Evolutionary conservation across 2,113 vertebrate species (phyloP), one percentile per base, ranked within the genome.

Genomic region (Numenius arquata): DNA sequence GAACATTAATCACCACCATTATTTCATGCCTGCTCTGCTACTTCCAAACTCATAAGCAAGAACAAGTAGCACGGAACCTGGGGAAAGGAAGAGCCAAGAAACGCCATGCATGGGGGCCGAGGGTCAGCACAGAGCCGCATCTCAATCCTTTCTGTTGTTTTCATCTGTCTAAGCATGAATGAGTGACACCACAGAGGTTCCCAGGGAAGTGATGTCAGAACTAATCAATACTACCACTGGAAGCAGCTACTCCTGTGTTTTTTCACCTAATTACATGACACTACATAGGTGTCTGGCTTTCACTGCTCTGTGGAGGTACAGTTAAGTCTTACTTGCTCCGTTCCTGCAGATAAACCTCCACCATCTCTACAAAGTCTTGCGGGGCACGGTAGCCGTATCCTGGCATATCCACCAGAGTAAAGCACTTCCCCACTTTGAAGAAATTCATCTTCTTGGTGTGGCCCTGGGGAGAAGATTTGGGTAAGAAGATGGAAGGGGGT

Each of bases 371-470:
- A 72, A 99, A 99, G 98, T 99, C 99, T 88, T 91, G 92, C 0
- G 99, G 99, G 16, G 99, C 98, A 41, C 66, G 97, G 97, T 99
- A 98, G 68, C 99, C 99, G 2, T 99, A 99, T 41, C 99, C 99
- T 8, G 99, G 99, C 99, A 99, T 99, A 97, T 99, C 99, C 58
- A 99, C 99, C 47, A 99, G 32, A 32, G 98, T 99, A 92, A 99
- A 99, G 3, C 98, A 95, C 94, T 98, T 98, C 65, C 99, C 99
- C 81, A 99, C 99, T 94, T 96, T 98, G 98, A 99, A 99, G 98
- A 99, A 99, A 97, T 99, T 99, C 98, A 99, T 98, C 97, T 99
- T 99, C 97, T 99, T 99, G 40, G 99, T 99, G 95, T 99, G 99
- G 22, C 99, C 99, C 99, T 99, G 70, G 52, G 41, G 45, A 76